phyloP scores from a whole-genome alignment of 2,797 vertebrate species.

The Ataeniobius toweri region DNA sequence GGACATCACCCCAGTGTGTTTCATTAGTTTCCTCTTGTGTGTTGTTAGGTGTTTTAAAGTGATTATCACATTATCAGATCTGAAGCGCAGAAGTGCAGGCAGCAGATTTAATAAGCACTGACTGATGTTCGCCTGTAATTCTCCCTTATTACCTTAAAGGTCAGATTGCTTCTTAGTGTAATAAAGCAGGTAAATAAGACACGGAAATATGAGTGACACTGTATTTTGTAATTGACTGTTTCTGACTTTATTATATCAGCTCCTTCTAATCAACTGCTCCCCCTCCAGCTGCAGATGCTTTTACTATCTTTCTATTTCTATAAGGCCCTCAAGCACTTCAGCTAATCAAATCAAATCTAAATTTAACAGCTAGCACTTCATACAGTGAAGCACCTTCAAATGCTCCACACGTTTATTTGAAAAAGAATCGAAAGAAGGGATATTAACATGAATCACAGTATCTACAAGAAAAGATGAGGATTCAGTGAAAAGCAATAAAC shows the following conservation, averaged over 20 bases:
- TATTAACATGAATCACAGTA: slow-evolving; percentile 37
- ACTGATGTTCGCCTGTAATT: slow-evolving; percentile 73
- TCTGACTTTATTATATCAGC: slow-evolving; percentile 71
- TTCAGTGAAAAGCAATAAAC: slow-evolving; percentile 59
- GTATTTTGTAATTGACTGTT: slow-evolving; percentile 68
- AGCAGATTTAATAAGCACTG: slow-evolving; percentile 74
- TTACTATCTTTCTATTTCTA: slow-evolving; percentile 59
- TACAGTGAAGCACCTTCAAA: slow-evolving; percentile 35
- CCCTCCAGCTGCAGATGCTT: slow-evolving; percentile 43
- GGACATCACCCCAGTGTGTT: slow-evolving; percentile 32
- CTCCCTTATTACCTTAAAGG: slow-evolving; percentile 83
- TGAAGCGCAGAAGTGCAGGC: slow-evolving; percentile 40
- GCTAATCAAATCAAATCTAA: slow-evolving; percentile 59
- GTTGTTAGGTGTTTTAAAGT: slow-evolving; percentile 54
- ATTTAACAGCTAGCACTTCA: slow-evolving; percentile 60
- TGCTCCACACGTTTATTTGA: slow-evolving; percentile 34
- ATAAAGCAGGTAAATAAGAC: slow-evolving; percentile 82
- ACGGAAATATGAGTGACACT: slow-evolving; percentile 68
- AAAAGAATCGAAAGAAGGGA: slow-evolving; percentile 42
- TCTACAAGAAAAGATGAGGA: slow-evolving; percentile 29
- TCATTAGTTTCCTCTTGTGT: slow-evolving; percentile 48
- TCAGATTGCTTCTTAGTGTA: slow-evolving; percentile 79
- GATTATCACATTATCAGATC: slow-evolving; percentile 45
- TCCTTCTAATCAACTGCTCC: slow-evolving; percentile 67
- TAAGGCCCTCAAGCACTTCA: slow-evolving; percentile 12